Base-by-base conservation (phyloP, 2,888 invertebrate species). In the Dynastes tityus region DNA sequence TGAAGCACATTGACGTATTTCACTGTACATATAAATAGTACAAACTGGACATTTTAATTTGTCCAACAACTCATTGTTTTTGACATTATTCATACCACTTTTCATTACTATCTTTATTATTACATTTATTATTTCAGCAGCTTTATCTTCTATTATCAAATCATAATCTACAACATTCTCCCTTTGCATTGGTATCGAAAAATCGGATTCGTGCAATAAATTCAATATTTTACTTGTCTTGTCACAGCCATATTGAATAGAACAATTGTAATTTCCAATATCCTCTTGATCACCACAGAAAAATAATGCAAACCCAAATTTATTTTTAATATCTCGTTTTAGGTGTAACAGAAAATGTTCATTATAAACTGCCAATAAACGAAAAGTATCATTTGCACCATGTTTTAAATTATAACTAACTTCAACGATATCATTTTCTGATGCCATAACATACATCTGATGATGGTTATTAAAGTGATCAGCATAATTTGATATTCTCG, bases 1-100 rank as follows among this genome's bases (percentile, higher is more conserved):
- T 29, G n/a, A 32, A 5, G 1, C 8, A 53, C 70, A 70, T 5
- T 70, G 70, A 70, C 11, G 8, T 53, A 70, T 70, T 29, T 70
- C 22, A 2, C 29, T 53, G 29, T n/a, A 49, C 32, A 53, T 51
- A n/a, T 55, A 70, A 53, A 11, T 53, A 13, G 0, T 6, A 32
- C 70, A 70, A 49, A n/a, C 32, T n/a, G 51, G 51, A n/a, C 70
- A 70, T 29, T 53, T 70, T 53, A 70, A 51, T n/a, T n/a, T 29
- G 2, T 27, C 32, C 22, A 55, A 53, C 13, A 70, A 13, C 51
- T 53, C 53, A 1, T 29, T 70, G 29, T 70, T 70, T 53, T 51
- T 70, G 0, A 53, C 5, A 29, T 11, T 51, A 6, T 27, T 13
- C 8, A 32, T n/a, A 6, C 1, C 27, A 29, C 29, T 70, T 29